Evolutionary conservation across 1,140 invertebrate genomes (phyloP), one percentile per base, ranked within the genome.

Genomic region (Nebria ingens): DNA sequence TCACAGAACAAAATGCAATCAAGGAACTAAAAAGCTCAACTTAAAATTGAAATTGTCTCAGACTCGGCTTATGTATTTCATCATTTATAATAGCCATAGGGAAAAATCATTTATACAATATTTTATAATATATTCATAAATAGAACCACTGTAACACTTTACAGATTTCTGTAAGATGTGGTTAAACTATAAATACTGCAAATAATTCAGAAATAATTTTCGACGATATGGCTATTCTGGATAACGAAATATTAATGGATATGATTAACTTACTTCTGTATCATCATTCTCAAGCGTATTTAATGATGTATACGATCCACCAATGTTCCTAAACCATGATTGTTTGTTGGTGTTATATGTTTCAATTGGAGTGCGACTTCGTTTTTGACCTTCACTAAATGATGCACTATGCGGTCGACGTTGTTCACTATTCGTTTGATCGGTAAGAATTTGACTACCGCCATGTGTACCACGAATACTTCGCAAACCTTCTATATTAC

Each of bases 231-330:
- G n/a, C n/a, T n/a, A n/a, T n/a, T n/a, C n/a, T n/a, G n/a, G n/a
- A n/a, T n/a, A n/a, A n/a, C n/a, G n/a, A 9, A 11, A 23, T 20
- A 52, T 19, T 21, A 52, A 21, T 52, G 12, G 1, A 54, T 54
- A 54, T 17, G 25, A 40, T 25, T 34, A 52, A 60, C 58, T 40
- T 51, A 70, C 68, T 61, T 70, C 68, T 19, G 69, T 64, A 69
- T 73, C 72, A 59, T 73, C 70, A 22, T 62, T 71, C 60, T 72
- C 72, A 12, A 45, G 6, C 6, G 40, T 45, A 17, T 45, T 45
- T 17, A 45, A 17, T 17, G 40, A 45, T 9, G 40, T 45, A 17
- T 12, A 45, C 3, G 40, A 45, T 12, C 40, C 40, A 17, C 40
- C 17, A 11, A 45, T 17, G 15, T 45, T 45, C 3, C 40, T 9